Evolutionary conservation across 2,888 invertebrate species (phyloP), one percentile per base, ranked within the genome.

Genomic region (Abrostola tripartita): DNA sequence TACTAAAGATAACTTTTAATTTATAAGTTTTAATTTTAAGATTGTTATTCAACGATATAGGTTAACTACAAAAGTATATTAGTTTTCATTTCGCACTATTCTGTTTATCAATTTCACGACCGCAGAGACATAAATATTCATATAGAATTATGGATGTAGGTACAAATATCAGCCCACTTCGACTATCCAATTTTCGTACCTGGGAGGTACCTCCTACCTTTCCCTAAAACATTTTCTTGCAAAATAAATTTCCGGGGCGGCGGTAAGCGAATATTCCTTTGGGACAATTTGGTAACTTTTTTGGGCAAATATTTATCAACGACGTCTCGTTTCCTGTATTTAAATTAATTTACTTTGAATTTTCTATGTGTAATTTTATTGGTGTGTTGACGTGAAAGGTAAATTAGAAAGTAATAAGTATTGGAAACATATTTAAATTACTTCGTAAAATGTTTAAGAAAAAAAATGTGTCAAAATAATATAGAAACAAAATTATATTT

Each of bases 231-330:
- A 42, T 57, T 66, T 56, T 56, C 12, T 10, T 24, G 44, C 24
- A 47, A 51, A 66, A n/a, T 35, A 47, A 68, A 57, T 72, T 71
- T 60, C 70, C 65, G 47, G 47, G n/a, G 9, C 36, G 9, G n/a
- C n/a, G 41, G 35, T 52, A 52, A 60, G 37, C 12, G 37, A 11
- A n/a, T 51, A 24, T 55, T 55, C 52, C 47, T 40, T 42, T 14
- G 44, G 49, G 54, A 42, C 11, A 40, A 38, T 40, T 44, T 44
- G 44, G 12, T 14, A n/a, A n/a, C 8, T 24, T 54, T 72, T 58
- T 51, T 8, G 5, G 6, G 49, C 2, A 44, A 58, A 67, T 55
- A 50, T 61, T 68, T 57, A 51, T 51, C 11, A 42, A 40, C 11
- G 35, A 51, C 41, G 37, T 63, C 24, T 41, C 14, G n/a, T 40